A percentile compares a stretch with the other conserved stretches of the same genome.
Conservation (phyloP, 2,888 invertebrate species). For the Phrixothrix hirtus region DNA sequence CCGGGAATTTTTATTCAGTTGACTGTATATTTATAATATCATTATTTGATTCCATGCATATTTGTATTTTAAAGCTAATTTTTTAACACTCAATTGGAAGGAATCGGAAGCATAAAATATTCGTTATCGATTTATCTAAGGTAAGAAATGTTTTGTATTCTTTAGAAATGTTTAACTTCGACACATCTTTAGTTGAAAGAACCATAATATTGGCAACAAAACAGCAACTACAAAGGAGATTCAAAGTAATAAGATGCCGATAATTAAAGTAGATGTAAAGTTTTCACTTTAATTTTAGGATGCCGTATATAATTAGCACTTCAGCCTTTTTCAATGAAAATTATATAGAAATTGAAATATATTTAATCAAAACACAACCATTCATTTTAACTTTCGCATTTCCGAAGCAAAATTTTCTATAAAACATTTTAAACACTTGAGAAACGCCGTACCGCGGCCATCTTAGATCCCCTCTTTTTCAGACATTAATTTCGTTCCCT, state of each 20-base stretch:
- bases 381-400: constrained; percentile 8
- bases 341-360: constrained; percentile 4
- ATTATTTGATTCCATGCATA: no score
- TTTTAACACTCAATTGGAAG: no score
- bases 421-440: constrained; percentile 28
- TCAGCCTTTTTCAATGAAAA: constrained; percentile 2
- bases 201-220: no score
- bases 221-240: no score
- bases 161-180: no score
- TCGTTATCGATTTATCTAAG: no score
- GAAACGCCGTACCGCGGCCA: constrained; percentile 39
- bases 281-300: neutral
- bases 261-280: neutral
- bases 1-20: no score
- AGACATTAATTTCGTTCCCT: constrained; percentile 55
- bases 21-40: no score
- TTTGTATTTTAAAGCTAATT: no score
- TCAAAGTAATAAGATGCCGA: neutral
- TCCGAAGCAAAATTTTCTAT: constrained; percentile 19
- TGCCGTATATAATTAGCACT: neutral
- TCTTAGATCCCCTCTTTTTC: constrained; percentile 48
- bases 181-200: no score
- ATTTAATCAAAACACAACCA: constrained; percentile 15
- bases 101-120: no score
- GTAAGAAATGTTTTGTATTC: no score